Base-by-base conservation (phyloP, 1,140 invertebrate genomes). In the Capitella teleta region DNA sequence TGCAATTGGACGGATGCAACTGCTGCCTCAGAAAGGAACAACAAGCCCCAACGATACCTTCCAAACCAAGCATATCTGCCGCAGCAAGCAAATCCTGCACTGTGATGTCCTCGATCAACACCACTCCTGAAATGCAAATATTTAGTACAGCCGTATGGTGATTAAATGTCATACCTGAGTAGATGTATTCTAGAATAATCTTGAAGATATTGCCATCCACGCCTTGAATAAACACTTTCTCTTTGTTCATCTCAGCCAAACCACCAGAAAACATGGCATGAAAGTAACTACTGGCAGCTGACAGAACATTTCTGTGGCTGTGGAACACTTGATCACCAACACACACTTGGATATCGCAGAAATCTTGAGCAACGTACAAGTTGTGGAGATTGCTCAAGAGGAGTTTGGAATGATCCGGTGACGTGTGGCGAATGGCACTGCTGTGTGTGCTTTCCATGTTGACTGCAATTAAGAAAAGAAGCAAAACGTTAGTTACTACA, bases 181-280 rank as follows among this genome's bases (percentile, higher is more conserved):
- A 94, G 61, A 93, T 87, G 68, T 92, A 94, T 60, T 87, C 81
- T 37, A 94, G 76, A 1, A 93, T 75, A 52, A 79, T 74, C 43
- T 81, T 78, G 49, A 93, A 76, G 53, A 85, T 84, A 40, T 81
- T 72, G 48, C 82, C 75, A 49, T 82, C 78, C 25, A 92, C 77
- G 36, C 81, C 83, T 58, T 85, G 84, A 44, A 92, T 74, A 58
- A 85, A 79, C 14, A 92, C 81, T 36, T 54, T 25, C 5, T 59
- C 52, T 61, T 86, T 81, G 55, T 84, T 79, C 59, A 55, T 52
- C 45, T 67, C 65, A 12, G 49, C 44, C 61, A 67, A 57, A 5
- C 58, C 55, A 32, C 54, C 58, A 6, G 52, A 40, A 43, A 67
- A 64, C 63, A 67, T 65, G 18, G 63, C 65, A 28, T 59, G 50